phyloP scores from a whole-genome alignment of 1,140 invertebrate genomes.

The Papilio aristodemus region DNA sequence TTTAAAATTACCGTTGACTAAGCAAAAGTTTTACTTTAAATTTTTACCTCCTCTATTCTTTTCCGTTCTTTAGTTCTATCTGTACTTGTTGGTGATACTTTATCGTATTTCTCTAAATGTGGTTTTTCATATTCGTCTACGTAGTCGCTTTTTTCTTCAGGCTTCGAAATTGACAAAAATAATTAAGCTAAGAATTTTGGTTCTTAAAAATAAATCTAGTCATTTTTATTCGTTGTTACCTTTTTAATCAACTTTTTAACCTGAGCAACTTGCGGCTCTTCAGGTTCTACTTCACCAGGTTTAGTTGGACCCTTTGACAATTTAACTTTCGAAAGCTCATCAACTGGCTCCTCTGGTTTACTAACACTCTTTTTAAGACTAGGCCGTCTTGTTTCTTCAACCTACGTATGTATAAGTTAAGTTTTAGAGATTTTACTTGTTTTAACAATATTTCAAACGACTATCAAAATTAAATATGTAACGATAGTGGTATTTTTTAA shows the following conservation, averaged over 20 bases:
- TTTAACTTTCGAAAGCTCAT: conserved; percentile 75
- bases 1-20: too few relatives aligned
- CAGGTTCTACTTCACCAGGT: conserved; percentile 67
- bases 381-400: conserved; percentile 72
- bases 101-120: conserved; percentile 77
- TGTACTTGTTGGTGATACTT: conserved; percentile 61
- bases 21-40: too few relatives aligned
- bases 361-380: conserved; percentile 78
- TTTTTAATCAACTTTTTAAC: conserved; percentile 63
- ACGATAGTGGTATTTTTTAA: neutral
- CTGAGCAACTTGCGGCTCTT: conserved; percentile 67
- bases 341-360: conserved; percentile 81
- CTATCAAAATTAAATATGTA: too few relatives aligned
- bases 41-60: conserved; percentile 50
- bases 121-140: conserved; percentile 79
- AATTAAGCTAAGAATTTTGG: too few relatives aligned
- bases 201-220: too few relatives aligned
- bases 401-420: conserved; percentile 57
- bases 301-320: conserved; percentile 75
- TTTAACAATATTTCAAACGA: too few relatives aligned
- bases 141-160: conserved; percentile 62
- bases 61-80: conserved; percentile 63
- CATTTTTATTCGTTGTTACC: conserved; percentile 45
- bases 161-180: conserved; percentile 51
- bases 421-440: too few relatives aligned